Base-by-base conservation (phyloP, 2,797 vertebrate species). In the Distichodus sexfasciatus region DNA sequence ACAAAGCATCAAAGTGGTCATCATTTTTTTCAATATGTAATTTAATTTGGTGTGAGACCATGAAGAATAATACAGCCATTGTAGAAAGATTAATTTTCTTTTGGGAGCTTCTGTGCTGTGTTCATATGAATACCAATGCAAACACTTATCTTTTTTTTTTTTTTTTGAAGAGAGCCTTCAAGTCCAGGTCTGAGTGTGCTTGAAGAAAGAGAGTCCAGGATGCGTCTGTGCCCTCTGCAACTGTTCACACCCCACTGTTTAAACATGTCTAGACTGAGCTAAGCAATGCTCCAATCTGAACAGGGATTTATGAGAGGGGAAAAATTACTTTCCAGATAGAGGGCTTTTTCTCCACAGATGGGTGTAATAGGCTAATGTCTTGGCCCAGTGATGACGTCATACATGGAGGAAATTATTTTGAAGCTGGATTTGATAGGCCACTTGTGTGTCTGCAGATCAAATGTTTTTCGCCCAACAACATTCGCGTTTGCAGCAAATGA, bases 331-430 rank as follows among this genome's bases (percentile, higher is more conserved):
- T 76, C 58, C 15, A 26, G 57, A 59, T 66, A 31, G 47, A 43
- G 19, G 15, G 8, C 15, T 51, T 51, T 41, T 73, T 60, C 26
- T 68, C 51, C 36, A 51, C 15, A 23, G 23, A 23, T 60, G 29
- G 12, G 57, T 59, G 38, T 70, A 69, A 72, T 61, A 72, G 48
- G 69, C 54, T 69, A 67, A 72, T 75, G 72, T 72, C 62, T 71
- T 65, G 50, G 47, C 64, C 53, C 48, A 29, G 66, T 41, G 11
- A 24, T 69, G 76, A 75, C 26, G 38, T 62, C 61, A 62, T n/a
- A 6, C 63, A 26, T 26, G 23, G 59, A 68, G 64, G 60, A 72
- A 66, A 68, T 66, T 2, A 69, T 72, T 69, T 69, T 58, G 44
- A 26, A 58, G 72, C 55, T 21, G 35, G 58, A 64, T 58, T 67